Evolutionary conservation across 1,140 invertebrate species (phyloP), one percentile per base, ranked within the genome.

Genomic region (Sycophaga agraensis): DNA sequence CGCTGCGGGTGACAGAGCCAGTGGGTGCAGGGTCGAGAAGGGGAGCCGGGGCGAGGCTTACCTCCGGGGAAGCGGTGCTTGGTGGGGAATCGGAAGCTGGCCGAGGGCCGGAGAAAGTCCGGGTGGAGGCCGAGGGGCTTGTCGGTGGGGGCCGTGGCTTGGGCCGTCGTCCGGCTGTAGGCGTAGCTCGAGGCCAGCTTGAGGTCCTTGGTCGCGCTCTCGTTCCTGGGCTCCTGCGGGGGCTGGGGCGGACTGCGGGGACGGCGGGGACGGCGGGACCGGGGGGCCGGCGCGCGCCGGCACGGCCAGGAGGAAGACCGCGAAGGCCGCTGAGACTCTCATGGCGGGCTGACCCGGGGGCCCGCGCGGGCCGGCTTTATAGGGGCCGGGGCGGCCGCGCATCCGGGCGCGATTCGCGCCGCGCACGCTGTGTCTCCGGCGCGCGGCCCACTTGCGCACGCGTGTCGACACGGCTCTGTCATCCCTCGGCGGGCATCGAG

Each of bases 401-500:
- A 31, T n/a, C n/a, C n/a, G 28, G n/a, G 45, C n/a, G 4, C 14
- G 24, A 12, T 14, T 28, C 11, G 19, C 6, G 3, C 17, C 19
- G n/a, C 40, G 37, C n/a, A 3, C n/a, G 6, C n/a, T 14, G n/a
- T n/a, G 39, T 8, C 12, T 19, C 17, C 9, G 34, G 48, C 50
- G 59, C 63, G 43, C 42, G 28, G n/a, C 28, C 28, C 67, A 69
- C 68, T 66, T 59, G 22, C 55, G 21, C 17, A 19, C 61, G 65
- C 66, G 35, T 49, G 57, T 63, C 61, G 63, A 65, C n/a, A n/a
- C n/a, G n/a, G n/a, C n/a, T n/a, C n/a, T n/a, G n/a, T n/a, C n/a
- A n/a, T n/a, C n/a, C n/a, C n/a, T 68, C 59, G 61, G 24, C 64
- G 57, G 54, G 43, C 58, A 68, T 64, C 42, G 63, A 64, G 66